Evolutionary conservation across 2,113 vertebrate species (phyloP).

Genomic region (Festucalex cinctus): DNA sequence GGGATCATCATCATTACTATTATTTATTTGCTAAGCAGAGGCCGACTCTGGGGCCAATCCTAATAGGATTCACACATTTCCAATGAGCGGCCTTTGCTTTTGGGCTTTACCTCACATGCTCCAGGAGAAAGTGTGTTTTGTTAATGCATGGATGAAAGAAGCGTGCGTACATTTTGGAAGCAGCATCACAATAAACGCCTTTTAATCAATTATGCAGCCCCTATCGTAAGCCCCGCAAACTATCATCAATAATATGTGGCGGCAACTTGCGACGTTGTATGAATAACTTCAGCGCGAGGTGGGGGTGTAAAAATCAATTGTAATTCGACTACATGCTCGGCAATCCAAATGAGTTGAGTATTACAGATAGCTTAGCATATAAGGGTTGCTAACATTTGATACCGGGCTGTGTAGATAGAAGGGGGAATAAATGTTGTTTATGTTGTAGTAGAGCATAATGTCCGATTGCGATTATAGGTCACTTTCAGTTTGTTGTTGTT

Average conservation of each 20-base stretch:
- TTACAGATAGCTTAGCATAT: neutral
- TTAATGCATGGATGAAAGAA: conserved; percentile 15
- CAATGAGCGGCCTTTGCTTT: conserved; percentile 67
- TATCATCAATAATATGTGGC: conserved; percentile 33
- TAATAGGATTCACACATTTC: conserved; percentile 66
- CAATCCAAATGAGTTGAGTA: conserved; percentile 3
- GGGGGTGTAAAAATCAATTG: conserved; percentile 14
- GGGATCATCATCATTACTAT: conserved; percentile 81
- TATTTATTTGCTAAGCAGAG: conserved; percentile 80
- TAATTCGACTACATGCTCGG: conserved; percentile 4
- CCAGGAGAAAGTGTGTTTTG: neutral
- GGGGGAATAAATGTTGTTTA: too few species aligned
- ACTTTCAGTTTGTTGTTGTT: too few species aligned
- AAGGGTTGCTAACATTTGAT: too few species aligned
- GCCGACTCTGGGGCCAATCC: conserved; percentile 71
- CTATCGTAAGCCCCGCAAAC: conserved; percentile 10
- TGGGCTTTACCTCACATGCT: conserved; percentile 33
- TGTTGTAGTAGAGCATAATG: too few species aligned
- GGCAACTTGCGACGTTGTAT: conserved; percentile 8
- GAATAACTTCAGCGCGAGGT: neutral
- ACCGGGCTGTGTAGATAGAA: too few species aligned
- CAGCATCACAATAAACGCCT: conserved; percentile 17
- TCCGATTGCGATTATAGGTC: too few species aligned
- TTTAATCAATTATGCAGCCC: conserved; percentile 39
- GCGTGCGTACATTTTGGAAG: conserved; percentile 26